Percentiles rank a stretch among this genome's conserved stretches.
Evolutionary conservation across 2,113 vertebrate genomes (phyloP).

Genomic region (Antechinus stuartii): DNA sequence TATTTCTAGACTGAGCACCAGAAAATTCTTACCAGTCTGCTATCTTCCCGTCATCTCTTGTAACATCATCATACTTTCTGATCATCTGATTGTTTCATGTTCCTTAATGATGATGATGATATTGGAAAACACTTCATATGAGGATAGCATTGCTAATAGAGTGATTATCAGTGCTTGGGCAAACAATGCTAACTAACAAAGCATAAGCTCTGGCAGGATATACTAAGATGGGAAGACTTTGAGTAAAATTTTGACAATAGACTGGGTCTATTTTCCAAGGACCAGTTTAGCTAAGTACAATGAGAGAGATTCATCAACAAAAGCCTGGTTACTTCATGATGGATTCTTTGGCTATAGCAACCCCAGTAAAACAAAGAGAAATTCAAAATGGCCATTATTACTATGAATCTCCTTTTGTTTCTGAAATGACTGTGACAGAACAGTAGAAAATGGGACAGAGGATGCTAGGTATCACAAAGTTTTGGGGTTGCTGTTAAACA

Average conservation of each 20-base stretch:
- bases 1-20: background rate
- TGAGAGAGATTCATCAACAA: background rate
- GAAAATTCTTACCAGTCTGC: background rate
- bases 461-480: background rate
- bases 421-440: background rate
- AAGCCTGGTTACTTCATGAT: background rate
- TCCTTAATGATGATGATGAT: background rate
- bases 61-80: background rate
- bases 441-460: background rate
- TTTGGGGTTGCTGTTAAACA: background rate
- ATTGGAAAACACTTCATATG: background rate
- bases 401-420: background rate
- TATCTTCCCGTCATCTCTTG: background rate
- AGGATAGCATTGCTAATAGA: constrained; percentile 39
- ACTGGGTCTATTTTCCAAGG: background rate
- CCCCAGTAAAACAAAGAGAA: background rate
- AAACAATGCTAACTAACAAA: background rate
- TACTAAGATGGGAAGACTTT: background rate
- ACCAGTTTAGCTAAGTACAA: background rate
- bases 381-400: background rate
- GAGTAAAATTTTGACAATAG: background rate
- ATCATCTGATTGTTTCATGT: background rate
- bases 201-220: background rate
- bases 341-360: background rate
- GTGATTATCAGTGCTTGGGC: constrained; percentile 70